Evolutionary conservation across 2,113 vertebrate species (phyloP).

Genomic region (Nestor notabilis): DNA sequence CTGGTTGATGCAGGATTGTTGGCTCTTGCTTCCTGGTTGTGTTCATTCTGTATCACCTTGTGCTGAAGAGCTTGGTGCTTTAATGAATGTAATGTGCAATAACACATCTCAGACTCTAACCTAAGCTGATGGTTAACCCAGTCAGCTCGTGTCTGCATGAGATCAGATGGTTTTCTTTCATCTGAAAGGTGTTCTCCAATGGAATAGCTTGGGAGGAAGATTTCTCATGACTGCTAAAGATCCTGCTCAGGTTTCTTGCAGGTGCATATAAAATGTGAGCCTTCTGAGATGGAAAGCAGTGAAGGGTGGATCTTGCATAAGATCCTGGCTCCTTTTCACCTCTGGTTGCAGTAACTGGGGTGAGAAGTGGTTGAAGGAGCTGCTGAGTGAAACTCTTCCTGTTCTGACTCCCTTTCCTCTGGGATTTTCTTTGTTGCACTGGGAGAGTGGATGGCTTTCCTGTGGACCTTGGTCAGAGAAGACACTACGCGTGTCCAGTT

Average conservation of each 20-base stretch:
- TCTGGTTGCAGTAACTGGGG: background rate
- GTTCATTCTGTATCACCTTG: background rate
- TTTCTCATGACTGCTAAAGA: background rate
- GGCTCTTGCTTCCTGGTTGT: background rate
- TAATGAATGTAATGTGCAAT: background rate
- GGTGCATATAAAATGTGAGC: fast-evolving
- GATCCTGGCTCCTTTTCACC: background rate
- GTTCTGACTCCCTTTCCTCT: background rate
- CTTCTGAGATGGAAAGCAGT: background rate
- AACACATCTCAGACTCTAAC: background rate
- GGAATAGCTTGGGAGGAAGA: background rate
- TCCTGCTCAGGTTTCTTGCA: fast-evolving
- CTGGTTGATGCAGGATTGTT: fast-evolving
- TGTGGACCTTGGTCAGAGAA: background rate
- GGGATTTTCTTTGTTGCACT: background rate
- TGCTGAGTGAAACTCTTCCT: background rate
- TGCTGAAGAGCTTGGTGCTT: background rate
- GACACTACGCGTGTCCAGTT: fast-evolving
- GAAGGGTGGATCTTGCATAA: background rate
- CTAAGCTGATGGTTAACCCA: background rate
- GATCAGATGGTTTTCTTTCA: background rate
- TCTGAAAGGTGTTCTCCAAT: background rate
- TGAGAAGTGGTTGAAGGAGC: background rate
- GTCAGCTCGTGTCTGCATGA: background rate
- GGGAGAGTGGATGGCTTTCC: background rate